A percentile compares a stretch with the other conserved stretches of the same genome.
These are phyloP conservation scores for Psittacula derbiana DNA, from an alignment of 2,797 vertebrate genomes.

Conservation along the genomic window DNA sequence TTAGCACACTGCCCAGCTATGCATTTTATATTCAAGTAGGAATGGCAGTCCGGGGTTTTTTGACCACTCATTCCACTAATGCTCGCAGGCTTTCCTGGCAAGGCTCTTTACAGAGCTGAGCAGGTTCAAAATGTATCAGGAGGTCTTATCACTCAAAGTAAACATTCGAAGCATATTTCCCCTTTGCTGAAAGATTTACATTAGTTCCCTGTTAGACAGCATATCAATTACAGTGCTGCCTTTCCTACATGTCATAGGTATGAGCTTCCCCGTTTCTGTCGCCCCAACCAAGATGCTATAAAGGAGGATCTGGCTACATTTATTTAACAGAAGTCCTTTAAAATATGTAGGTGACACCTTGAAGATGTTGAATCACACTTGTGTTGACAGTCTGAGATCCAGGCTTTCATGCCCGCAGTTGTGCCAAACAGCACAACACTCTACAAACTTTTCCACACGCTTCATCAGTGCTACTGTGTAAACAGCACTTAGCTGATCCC, in stretches of 20 bases:
- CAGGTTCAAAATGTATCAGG: background rate
- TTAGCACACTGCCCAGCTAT: background rate
- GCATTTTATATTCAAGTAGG: background rate
- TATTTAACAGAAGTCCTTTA: background rate
- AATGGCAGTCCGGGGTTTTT: background rate
- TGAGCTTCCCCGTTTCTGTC: background rate
- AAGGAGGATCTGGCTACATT: background rate
- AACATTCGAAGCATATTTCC: conserved; percentile 14
- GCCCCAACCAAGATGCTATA: background rate
- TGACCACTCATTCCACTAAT: background rate
- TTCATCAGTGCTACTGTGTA: background rate
- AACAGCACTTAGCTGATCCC: background rate
- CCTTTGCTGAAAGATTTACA: conserved; percentile 24
- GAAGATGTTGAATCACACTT: background rate
- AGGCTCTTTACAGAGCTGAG: background rate
- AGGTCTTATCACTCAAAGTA: conserved; percentile 17
- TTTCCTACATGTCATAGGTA: background rate
- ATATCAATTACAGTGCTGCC: background rate
- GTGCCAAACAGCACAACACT: background rate
- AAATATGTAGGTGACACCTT: background rate
- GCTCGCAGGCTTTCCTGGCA: background rate
- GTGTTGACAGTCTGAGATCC: background rate
- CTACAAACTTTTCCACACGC: background rate
- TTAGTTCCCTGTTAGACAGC: background rate
- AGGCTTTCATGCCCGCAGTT: background rate